Evolutionary conservation across 2,113 vertebrate species (phyloP).

Genomic region (Psittacula cyanocephala): DNA sequence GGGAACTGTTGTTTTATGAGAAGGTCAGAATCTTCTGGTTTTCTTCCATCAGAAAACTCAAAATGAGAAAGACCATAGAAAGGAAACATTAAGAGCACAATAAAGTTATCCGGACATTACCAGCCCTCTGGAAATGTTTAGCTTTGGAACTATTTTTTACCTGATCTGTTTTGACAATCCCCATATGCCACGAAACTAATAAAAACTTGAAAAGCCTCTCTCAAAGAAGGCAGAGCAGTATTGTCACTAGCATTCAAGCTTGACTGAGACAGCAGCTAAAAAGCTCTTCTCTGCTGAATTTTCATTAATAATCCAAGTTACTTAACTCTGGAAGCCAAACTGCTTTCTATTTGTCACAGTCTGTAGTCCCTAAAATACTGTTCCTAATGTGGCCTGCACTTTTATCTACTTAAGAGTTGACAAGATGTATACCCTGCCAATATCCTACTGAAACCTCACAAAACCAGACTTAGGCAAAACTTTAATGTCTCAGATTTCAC

Average conservation of each 20-base stretch:
- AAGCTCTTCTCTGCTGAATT: neutral
- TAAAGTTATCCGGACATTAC: neutral
- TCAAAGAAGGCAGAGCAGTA: neutral
- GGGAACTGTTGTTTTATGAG: neutral
- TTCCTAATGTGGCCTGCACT: neutral
- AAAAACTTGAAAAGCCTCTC: neutral
- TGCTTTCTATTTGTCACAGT: neutral
- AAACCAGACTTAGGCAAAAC: neutral
- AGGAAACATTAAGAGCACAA: neutral
- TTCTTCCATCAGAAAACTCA: neutral
- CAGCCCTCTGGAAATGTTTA: neutral
- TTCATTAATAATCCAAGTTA: neutral
- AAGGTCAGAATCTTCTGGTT: neutral
- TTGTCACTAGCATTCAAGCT: neutral
- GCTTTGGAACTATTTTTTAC: neutral
- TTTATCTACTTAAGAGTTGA: neutral
- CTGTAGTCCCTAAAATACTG: neutral
- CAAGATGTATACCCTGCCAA: neutral
- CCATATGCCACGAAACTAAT: neutral
- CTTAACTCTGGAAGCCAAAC: neutral
- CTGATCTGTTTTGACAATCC: neutral
- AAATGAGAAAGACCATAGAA: neutral
- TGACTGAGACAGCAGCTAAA: neutral
- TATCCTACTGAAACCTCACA: neutral
- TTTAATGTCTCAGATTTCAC: neutral